Evolutionary conservation across 2,888 invertebrate species (phyloP).

Genomic region (Cryptops parisi): DNA sequence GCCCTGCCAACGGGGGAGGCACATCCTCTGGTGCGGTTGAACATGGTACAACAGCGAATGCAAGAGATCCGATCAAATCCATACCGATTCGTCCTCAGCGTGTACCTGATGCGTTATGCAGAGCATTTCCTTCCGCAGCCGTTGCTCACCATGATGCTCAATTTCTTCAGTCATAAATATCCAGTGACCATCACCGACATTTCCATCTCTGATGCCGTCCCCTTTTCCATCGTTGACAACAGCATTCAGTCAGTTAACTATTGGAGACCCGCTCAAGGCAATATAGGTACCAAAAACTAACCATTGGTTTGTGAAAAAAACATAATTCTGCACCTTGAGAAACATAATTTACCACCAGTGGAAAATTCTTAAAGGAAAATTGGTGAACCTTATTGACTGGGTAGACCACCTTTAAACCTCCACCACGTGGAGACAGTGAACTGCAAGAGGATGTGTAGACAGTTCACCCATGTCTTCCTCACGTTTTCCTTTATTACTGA

Average conservation of each 20-base stretch:
- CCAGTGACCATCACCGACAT: not conserved
- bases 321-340: too few species aligned
- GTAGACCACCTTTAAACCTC: too few species aligned
- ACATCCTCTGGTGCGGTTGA: not conserved
- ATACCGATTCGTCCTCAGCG: not conserved
- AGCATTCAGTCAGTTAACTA: not conserved
- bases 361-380: too few species aligned
- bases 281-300: not conserved
- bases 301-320: not conserved
- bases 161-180: not conserved
- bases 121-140: not conserved
- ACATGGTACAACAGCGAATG: not conserved
- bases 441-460: too few species aligned
- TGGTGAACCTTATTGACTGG: too few species aligned
- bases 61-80: not conserved
- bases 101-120: not conserved
- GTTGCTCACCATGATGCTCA: not conserved
- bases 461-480: too few species aligned
- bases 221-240: not conserved
- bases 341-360: too few species aligned
- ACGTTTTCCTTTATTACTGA: too few species aligned
- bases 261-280: not conserved
- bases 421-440: too few species aligned
- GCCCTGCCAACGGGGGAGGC: not conserved
- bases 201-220: not conserved